phyloP scores from a whole-genome alignment of 2,888 invertebrate genomes.

The Anarsia innoxiella region DNA sequence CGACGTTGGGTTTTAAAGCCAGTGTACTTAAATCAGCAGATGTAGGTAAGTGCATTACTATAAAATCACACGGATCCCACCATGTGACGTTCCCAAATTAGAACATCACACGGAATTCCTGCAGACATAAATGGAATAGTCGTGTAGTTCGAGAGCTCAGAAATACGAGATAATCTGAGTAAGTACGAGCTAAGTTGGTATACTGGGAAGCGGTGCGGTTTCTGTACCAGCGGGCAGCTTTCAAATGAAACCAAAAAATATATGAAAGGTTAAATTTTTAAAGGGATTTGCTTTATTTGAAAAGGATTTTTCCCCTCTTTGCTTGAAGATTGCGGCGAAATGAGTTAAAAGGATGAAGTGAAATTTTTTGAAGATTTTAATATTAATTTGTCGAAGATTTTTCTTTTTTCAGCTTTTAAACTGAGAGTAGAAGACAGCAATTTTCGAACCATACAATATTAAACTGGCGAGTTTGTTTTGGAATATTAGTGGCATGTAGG shows the following conservation, averaged over 20 bases:
- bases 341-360: too few relatives aligned
- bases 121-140: slow-evolving; percentile 64
- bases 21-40: slow-evolving; percentile 6
- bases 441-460: too few relatives aligned
- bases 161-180: slow-evolving; percentile 48
- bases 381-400: too few relatives aligned
- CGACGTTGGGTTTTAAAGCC: too few relatives aligned
- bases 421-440: too few relatives aligned
- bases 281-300: background rate
- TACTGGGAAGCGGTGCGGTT: slow-evolving; percentile 17
- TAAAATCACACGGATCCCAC: slow-evolving; percentile 15
- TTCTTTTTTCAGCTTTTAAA: too few relatives aligned
- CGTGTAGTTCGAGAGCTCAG: slow-evolving; percentile 49
- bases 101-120: slow-evolving; percentile 34
- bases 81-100: slow-evolving; percentile 42
- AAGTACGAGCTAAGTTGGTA: slow-evolving; percentile 28
- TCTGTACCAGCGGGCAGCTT: slow-evolving; percentile 3
- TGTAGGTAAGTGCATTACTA: slow-evolving; percentile 18
- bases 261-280: background rate
- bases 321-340: background rate
- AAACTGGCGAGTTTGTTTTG: too few relatives aligned
- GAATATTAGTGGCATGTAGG: too few relatives aligned
- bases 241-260: background rate
- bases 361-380: too few relatives aligned
- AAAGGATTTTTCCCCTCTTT: background rate